A percentile compares a stretch with the other conserved stretches of the same genome.
These are phyloP conservation scores for Drosophila navojoa DNA, from an alignment of 1,140 invertebrate genomes.

Conservation along the genomic window DNA sequence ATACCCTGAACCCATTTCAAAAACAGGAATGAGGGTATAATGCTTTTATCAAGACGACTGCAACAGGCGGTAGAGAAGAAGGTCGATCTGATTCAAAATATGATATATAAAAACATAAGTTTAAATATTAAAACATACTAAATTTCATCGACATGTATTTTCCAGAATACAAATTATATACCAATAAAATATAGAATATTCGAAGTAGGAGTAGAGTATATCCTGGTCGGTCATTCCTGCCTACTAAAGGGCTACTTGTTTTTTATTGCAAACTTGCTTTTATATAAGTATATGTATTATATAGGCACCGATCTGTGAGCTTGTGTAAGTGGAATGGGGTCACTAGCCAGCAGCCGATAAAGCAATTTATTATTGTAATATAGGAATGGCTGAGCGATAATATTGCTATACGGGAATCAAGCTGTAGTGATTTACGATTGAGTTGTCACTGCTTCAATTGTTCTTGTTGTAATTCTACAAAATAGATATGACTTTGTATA, in stretches of 20 bases:
- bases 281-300: conserved; percentile 26
- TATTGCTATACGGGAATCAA: not conserved
- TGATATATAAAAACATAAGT: no score
- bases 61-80: no score
- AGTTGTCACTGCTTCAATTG: no score
- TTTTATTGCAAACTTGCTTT: conserved; percentile 27
- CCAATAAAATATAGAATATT: no score
- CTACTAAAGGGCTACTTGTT: not conserved
- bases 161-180: no score
- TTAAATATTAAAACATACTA: no score
- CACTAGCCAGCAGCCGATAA: conserved; percentile 48
- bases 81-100: no score
- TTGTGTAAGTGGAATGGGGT: conserved; percentile 49
- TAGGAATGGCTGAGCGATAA: conserved; percentile 15
- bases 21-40: not conserved
- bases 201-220: not conserved
- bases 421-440: not conserved
- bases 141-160: no score
- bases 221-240: not conserved
- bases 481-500: no score
- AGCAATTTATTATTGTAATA: conserved; percentile 28
- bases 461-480: no score
- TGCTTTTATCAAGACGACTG: not conserved
- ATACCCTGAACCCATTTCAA: not conserved
- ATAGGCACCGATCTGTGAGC: not conserved